Base-by-base conservation (phyloP, 1,140 invertebrate species). In the Papilio xuthus region DNA sequence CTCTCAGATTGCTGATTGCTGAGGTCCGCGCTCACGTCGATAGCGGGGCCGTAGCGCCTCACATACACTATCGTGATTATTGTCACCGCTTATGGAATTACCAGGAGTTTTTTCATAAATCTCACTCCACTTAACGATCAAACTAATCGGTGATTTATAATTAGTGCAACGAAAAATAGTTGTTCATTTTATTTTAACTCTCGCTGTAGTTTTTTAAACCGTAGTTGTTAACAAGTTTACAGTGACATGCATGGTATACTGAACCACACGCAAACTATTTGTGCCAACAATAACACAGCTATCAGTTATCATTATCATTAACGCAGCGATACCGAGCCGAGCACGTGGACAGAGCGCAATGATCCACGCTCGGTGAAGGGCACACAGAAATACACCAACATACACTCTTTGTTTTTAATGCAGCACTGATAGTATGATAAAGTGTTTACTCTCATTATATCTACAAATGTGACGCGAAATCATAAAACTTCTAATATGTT, bases 271-370 rank as follows among this genome's bases (percentile, higher is more conserved):
- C 60, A 18, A 1, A 67, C 1, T 67, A 28, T 28, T 32, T 67
- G 0, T 18, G 60, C 26, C 28, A 60, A 67, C 26, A 67, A 67
- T 28, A 67, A 67, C 60, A 67, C 26, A 23, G 23, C 6, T 67
- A 67, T 28, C 60, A 63, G 23, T 63, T 60, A 60, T 60, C 56
- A 60, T 63, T 60, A 60, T 60, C 56, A 60, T 9, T 26, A 60
- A 26, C 23, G 23, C 2, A 60, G 44, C 12, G 44, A 13, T 13
- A 10, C 12, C 53, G 53, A n/a, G 20, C n/a, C n/a, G n/a, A 56
- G 53, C 53, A 56, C 53, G 44, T 47, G 44, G 4, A 47, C 44
- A 18, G 44, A 47, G 44, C 15, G 50, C 50, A 9, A 8, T 53
- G n/a, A 8, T 47, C 50, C 18, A 7, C 20, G 56, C 56, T 26